Evolutionary conservation across 2,113 vertebrate genomes (phyloP), one percentile per base, ranked within the genome.

Genomic region (Muscicapa adusta): DNA sequence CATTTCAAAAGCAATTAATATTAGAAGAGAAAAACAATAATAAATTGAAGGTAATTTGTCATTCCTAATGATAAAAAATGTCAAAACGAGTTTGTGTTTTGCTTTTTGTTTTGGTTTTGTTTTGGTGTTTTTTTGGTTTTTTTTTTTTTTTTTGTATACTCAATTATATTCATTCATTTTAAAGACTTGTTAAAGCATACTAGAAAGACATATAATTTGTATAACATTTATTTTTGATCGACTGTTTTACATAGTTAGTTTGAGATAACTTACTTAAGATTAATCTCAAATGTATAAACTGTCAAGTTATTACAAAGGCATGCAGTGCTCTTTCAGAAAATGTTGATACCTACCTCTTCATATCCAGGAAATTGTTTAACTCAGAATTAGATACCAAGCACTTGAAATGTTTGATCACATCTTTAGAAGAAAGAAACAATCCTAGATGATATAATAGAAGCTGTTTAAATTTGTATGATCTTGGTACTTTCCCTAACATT

Each of bases 11-110:
- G 18, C 8, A 47, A 28, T 88, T 15, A 89, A 91, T 95, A 91
- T 91, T 91, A 87, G 62, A 86, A 85, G 78, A 50, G 47, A 58
- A 19, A 92, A 84, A 84, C 74, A 3, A 95, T 28, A 18, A 96
- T 66, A 26, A 75, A 9, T 74, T 70, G 57, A 92, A 87, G 88
- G 81, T 50, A 81, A 42, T 75, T 57, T 62, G 40, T 33, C 89
- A n/a, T 36, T 38, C 19, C 77, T 96, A 53, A 66, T 24, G 43
- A 84, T 85, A 66, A 40, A 47, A 91, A 96, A 82, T 92, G 53
- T 86, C n/a, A 73, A 43, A 86, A 66, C 28, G 2, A 3, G 9
- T 8, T 40, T 19, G 8, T 47, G 11, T 34, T 71, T 61, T 23
- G 22, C 2, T 12, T 16, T 40, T 42, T 13, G 31, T 94, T 87